Conservation (phyloP, 1,140 invertebrate species). For the Euura lappo region DNA sequence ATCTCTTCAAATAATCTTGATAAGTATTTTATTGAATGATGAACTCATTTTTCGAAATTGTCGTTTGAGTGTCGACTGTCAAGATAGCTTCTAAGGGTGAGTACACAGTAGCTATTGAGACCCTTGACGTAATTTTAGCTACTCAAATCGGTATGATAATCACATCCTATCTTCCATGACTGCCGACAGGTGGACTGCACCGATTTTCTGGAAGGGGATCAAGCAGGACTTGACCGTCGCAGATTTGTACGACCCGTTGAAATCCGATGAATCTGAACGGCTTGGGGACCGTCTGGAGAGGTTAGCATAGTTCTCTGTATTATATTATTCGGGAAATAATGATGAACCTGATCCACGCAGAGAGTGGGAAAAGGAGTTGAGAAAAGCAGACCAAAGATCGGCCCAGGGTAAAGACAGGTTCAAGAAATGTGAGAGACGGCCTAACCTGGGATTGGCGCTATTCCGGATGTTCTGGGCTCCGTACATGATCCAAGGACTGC, state of each 20-base stretch:
- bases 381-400: constrained; percentile 44
- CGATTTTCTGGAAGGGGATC: constrained; percentile 60
- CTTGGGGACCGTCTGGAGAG: constrained; percentile 60
- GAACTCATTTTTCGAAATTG: no score
- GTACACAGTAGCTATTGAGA: no score
- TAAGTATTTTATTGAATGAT: no score
- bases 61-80: no score
- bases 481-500: constrained; percentile 52
- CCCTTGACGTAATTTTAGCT: no score
- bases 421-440: constrained; percentile 40
- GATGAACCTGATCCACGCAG: constrained; percentile 36
- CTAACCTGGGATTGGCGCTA: constrained; percentile 56
- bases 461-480: constrained; percentile 55
- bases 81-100: no score
- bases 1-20: no score
- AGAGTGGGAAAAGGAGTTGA: constrained; percentile 59
- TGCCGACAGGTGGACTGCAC: constrained; percentile 58
- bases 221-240: constrained; percentile 58
- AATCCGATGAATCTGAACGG: constrained; percentile 55
- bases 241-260: constrained; percentile 63
- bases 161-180: background rate
- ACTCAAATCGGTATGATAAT: no score
- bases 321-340: no score
- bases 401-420: constrained; percentile 56
- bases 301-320: constrained; percentile 40